Conservation (phyloP, 2,113 vertebrate species). For the Paraplagusia blochii region DNA sequence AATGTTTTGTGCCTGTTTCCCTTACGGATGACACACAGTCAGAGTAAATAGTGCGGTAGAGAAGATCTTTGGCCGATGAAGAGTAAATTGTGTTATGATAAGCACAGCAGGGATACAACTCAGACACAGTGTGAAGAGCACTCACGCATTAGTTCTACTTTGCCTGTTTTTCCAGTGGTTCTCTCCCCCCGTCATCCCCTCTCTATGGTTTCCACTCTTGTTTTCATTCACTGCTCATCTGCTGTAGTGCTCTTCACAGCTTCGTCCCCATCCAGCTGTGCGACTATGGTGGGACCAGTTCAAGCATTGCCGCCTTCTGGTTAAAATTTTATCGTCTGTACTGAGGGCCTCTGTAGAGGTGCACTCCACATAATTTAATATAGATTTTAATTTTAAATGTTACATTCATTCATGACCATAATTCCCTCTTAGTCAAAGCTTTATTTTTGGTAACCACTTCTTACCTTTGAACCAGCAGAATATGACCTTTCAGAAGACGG, state of each 20-base stretch:
- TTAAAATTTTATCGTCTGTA: neutral
- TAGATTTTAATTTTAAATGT: neutral
- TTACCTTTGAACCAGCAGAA: neutral
- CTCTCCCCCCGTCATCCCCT: no score
- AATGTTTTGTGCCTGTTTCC: no score
- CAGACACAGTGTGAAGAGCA: neutral
- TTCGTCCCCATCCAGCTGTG: slow-evolving; percentile 28
- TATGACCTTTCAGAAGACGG: slow-evolving; percentile 18
- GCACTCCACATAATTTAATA: no score
- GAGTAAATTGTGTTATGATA: no score
- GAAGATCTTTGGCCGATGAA: no score
- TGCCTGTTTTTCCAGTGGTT: slow-evolving; percentile 3
- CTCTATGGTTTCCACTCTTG: slow-evolving; percentile 8
- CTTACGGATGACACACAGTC: no score
- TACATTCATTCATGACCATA: neutral
- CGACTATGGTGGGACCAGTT: neutral
- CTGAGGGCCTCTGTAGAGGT: no score
- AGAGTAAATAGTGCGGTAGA: no score
- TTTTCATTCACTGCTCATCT: slow-evolving; percentile 6
- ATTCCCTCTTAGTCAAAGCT: neutral
- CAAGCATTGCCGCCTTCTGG: neutral
- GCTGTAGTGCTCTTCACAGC: slow-evolving; percentile 7
- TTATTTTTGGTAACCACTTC: slow-evolving; percentile 1
- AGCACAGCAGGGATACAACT: slow-evolving; percentile 3
- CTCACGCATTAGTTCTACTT: slow-evolving; percentile 21